A percentile compares a stretch with the other conserved stretches of the same genome.
Evolutionary conservation across 2,113 vertebrate species (phyloP).

Genomic region (Choloepus hoffmanni): DNA sequence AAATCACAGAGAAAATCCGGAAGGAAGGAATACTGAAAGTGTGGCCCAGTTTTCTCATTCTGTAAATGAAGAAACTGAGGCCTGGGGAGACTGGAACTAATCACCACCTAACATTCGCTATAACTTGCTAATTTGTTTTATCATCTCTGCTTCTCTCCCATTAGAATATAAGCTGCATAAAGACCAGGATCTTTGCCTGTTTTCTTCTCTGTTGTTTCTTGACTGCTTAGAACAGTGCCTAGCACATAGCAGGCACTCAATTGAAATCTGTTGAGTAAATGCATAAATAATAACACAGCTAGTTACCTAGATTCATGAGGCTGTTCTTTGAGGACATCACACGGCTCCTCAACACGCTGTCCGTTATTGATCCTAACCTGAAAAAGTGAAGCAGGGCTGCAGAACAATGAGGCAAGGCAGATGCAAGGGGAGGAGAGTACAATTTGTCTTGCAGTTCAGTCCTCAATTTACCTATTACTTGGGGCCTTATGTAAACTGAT

Average conservation of each 20-base stretch:
- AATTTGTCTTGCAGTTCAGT: background rate
- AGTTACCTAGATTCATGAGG: background rate
- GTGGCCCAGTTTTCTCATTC: background rate
- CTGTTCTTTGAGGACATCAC: background rate
- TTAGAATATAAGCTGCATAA: background rate
- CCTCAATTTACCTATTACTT: background rate
- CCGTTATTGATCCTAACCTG: background rate
- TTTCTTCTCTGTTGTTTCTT: background rate
- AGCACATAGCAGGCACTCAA: background rate
- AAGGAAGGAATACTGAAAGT: background rate
- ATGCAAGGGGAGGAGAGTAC: accelerated
- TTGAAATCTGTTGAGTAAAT: background rate
- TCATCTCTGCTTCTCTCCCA: background rate
- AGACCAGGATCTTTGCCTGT: background rate
- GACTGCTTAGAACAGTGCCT: background rate
- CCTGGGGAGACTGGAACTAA: accelerated
- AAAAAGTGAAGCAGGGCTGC: background rate
- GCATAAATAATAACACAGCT: background rate
- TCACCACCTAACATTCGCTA: background rate
- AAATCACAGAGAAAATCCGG: background rate
- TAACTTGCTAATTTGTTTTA: background rate
- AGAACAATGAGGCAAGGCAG: accelerated
- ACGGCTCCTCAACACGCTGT: background rate
- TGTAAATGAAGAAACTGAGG: background rate
- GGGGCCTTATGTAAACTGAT: background rate